Evolutionary conservation across 37 sponge, comb jelly and placozoan species (phyloP).

Genomic region (Halisarca cf. caerulea): DNA sequence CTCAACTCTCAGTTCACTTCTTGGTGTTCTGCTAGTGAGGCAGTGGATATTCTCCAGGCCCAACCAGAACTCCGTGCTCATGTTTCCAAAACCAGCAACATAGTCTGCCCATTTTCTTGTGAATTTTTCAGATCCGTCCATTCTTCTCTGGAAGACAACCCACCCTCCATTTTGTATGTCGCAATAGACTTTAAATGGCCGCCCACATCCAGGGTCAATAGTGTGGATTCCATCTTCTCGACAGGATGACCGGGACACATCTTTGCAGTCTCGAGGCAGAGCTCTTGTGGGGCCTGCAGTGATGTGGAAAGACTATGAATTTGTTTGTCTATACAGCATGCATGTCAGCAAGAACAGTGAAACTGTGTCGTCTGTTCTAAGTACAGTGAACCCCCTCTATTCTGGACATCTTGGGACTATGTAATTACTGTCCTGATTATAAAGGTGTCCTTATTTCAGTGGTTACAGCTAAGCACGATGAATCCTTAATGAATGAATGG

Average conservation of each 20-base stretch:
- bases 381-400: too few relatives aligned
- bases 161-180: constrained; percentile 29
- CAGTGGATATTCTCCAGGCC: constrained; percentile 35
- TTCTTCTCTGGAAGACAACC: constrained; percentile 32
- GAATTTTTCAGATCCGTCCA: constrained; percentile 20
- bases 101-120: not conserved
- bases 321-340: too few relatives aligned
- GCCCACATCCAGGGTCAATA: constrained; percentile 28
- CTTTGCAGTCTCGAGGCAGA: constrained; percentile 14
- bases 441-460: too few relatives aligned
- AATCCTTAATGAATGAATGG: too few relatives aligned
- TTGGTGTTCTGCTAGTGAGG: not conserved
- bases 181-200: constrained; percentile 16
- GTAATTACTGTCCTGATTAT: too few relatives aligned
- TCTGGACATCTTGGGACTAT: too few relatives aligned
- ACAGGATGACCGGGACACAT: not conserved
- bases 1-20: constrained; percentile 6
- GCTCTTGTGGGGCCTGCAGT: too few relatives aligned
- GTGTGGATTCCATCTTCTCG: constrained; percentile 15
- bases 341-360: too few relatives aligned
- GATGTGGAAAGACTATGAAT: too few relatives aligned
- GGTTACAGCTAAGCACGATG: too few relatives aligned
- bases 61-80: constrained; percentile 9
- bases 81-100: constrained; percentile 15
- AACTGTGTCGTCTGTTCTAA: too few relatives aligned